Base-by-base conservation (phyloP, 1,140 invertebrate species). In the Neodiprion pinetum region DNA sequence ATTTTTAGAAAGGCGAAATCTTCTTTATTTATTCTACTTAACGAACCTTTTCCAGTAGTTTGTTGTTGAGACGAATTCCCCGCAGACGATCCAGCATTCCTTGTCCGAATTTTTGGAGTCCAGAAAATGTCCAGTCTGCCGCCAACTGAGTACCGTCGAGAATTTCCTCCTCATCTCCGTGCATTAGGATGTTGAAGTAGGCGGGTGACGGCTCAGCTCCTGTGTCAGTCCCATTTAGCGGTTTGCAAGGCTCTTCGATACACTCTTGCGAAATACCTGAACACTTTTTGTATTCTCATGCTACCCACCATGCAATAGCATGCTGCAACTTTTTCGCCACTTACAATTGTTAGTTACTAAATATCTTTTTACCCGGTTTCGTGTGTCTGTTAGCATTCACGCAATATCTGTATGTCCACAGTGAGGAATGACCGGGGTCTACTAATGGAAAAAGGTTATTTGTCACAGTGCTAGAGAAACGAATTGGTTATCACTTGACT, bases 101-200 rank as follows among this genome's bases (percentile, higher is more conserved):
- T 90, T 98, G 95, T 14, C 97, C 97, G 86, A 98, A 98, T 88
- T 97, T 98, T 86, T 98, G 96, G 11, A 98, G 89, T 4, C 96
- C 96, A 2, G 96, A 95, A 87, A 98, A 98, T 2, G 95, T 96
- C 92, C 95, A 97, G 81, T 98, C 96, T 28, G 96, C 96, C 14
- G 96, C 95, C 73, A 98, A 86, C 87, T 98, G 96, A 14, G 96
- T 98, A 17, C 97, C 97, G 82, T 97, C 96, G 7, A 98, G 85
- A 70, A 96, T 91, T 86, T 96, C 93, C 48, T 95, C 93, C 74
- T 94, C 91, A 71, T 96, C 93, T 66, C 96, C 97, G 84, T 96
- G 92, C 92, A 96, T 96, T 75, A 98, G 85, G 75, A 98, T 95
- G 80, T 97, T 97, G 89, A 98, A 98, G 85, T 97, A 97, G 40